Conservation (phyloP, 1,140 invertebrate genomes). For the Drosophila gunungcola region DNA sequence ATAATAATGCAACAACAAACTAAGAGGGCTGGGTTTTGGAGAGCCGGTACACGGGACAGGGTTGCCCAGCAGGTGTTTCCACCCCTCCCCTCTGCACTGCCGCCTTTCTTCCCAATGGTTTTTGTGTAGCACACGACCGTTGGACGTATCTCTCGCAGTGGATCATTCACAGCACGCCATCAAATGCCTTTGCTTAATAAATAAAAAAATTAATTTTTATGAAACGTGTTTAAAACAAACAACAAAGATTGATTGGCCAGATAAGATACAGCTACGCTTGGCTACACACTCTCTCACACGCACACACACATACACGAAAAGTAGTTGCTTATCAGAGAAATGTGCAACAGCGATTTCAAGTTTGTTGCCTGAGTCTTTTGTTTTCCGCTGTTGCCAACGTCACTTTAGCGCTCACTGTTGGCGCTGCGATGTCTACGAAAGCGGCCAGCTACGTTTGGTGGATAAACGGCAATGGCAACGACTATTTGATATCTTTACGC, state of each 20-base stretch:
- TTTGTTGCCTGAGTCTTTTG: conserved; percentile 77
- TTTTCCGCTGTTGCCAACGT: conserved; percentile 69
- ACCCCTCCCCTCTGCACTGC: conserved; percentile 7
- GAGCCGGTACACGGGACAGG: conserved; percentile 19
- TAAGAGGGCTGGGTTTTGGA: conserved; percentile 17
- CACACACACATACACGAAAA: conserved; percentile 4
- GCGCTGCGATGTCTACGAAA: conserved; percentile 70
- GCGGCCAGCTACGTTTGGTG: not conserved
- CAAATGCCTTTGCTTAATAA: conserved; percentile 80
- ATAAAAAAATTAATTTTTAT: conserved; percentile 84
- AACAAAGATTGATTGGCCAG: conserved; percentile 81
- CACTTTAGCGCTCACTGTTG: conserved; percentile 38
- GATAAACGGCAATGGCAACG: conserved; percentile 40
- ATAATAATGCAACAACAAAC: conserved; percentile 72
- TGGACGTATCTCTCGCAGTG: conserved; percentile 26
- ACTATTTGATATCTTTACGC: conserved; percentile 35
- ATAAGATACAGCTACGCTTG: conserved; percentile 77
- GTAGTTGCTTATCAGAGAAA: conserved; percentile 69
- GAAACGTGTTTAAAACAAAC: conserved; percentile 82
- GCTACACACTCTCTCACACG: conserved; percentile 36
- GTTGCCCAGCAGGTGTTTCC: conserved; percentile 73
- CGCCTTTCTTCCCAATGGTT: conserved; percentile 12
- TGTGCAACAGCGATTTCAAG: conserved; percentile 68
- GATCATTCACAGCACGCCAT: conserved; percentile 71
- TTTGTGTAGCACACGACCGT: conserved; percentile 59